These are phyloP conservation scores for Copidosoma aretas DNA, from an alignment of 2,888 invertebrate species.

Conservation along the genomic window DNA sequence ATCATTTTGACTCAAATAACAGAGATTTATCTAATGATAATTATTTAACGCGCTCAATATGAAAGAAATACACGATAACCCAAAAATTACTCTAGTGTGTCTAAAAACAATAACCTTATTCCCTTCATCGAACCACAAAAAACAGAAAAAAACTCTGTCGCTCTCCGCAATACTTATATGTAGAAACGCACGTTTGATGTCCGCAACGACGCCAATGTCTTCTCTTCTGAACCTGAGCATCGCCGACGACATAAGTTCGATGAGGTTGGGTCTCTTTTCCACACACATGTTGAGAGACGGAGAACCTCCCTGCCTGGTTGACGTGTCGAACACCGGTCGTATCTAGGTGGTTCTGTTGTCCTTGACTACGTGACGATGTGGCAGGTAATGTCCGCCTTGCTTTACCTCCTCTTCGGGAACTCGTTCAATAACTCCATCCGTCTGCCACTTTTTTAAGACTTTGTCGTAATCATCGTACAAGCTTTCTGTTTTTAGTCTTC, in stretches of 20 bases:
- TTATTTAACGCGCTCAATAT: constrained; percentile 16
- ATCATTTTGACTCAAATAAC: too few relatives aligned
- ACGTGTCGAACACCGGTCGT: constrained; percentile 48
- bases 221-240: constrained; percentile 39
- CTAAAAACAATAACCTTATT: constrained; percentile 25
- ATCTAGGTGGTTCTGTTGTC: constrained; percentile 39
- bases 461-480: background rate
- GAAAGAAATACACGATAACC: constrained; percentile 43
- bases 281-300: constrained; percentile 46
- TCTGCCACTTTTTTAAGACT: background rate
- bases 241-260: constrained; percentile 39
- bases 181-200: constrained; percentile 42
- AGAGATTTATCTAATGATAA: too few relatives aligned
- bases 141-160: constrained; percentile 42
- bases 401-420: background rate
- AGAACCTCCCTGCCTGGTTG: constrained; percentile 40
- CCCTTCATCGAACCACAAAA: constrained; percentile 43
- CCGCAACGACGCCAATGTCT: constrained; percentile 38
- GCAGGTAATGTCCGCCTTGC: constrained; percentile 17
- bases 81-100: constrained; percentile 45
- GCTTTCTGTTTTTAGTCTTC: background rate
- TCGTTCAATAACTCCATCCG: background rate
- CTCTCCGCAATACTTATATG: constrained; percentile 35
- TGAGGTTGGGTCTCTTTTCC: constrained; percentile 42
- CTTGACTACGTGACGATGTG: constrained; percentile 42